Percentiles rank a stretch among this genome's conserved stretches.
Evolutionary conservation across 1,140 invertebrate genomes (phyloP).

Genomic region (Leptopilina clavipes): DNA sequence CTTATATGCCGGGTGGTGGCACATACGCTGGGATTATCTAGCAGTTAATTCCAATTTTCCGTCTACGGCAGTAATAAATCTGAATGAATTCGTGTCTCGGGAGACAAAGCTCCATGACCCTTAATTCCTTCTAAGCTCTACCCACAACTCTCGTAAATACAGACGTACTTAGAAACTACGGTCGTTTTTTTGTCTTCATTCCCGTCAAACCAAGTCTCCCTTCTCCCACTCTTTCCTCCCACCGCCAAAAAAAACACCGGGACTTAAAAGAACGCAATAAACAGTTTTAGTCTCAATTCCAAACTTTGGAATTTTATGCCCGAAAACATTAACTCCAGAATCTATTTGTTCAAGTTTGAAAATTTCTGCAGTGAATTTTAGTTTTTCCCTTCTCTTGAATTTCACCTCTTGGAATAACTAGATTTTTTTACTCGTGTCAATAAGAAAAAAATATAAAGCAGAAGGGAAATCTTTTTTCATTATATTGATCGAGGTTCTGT

Average conservation of each 20-base stretch:
- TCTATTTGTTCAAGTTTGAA: too few relatives aligned
- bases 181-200: background rate
- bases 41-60: constrained; percentile 30
- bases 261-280: background rate
- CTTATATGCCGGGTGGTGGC: background rate
- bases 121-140: constrained; percentile 29
- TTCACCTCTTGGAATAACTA: too few relatives aligned
- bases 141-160: constrained; percentile 32
- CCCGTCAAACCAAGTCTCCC: background rate
- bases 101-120: constrained; percentile 10
- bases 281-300: background rate
- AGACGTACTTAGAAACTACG: constrained; percentile 1
- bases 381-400: too few relatives aligned
- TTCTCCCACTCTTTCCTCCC: too few relatives aligned
- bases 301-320: too few relatives aligned
- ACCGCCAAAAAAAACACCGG: constrained; percentile 1
- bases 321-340: too few relatives aligned
- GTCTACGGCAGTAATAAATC: constrained; percentile 15
- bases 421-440: too few relatives aligned
- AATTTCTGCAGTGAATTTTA: too few relatives aligned
- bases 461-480: too few relatives aligned
- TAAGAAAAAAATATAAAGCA: too few relatives aligned
- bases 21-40: background rate
- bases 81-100: background rate
- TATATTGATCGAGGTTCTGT: background rate